A percentile compares a stretch with the other conserved stretches of the same genome.
Conservation (phyloP, 2,888 invertebrate genomes). For the Apamea monoglypha region DNA sequence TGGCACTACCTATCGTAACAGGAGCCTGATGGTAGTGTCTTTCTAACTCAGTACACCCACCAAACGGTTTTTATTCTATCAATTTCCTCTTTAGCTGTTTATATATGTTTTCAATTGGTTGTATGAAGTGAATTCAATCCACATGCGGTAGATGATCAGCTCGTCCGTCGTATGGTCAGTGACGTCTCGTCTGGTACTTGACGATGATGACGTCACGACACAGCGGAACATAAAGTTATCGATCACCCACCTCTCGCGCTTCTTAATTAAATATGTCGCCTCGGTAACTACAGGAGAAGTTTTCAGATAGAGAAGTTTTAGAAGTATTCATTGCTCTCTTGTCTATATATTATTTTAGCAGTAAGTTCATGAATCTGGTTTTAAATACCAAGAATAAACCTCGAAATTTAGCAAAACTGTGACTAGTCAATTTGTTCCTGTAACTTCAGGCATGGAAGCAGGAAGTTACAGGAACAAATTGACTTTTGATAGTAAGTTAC, state of each 20-base stretch:
- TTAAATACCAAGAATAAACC: no score
- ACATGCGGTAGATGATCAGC: no score
- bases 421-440: no score
- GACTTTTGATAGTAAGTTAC: no score
- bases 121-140: no score
- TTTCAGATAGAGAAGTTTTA: not conserved
- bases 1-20: not conserved
- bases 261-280: not conserved
- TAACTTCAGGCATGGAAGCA: not conserved
- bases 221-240: no score
- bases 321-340: not conserved
- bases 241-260: no score
- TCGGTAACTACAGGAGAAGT: not conserved
- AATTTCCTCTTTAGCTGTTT: not conserved
- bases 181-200: not conserved
- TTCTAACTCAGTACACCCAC: not conserved
- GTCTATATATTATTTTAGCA: not conserved
- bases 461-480: slow-evolving; percentile 7
- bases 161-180: not conserved
- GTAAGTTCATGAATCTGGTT: not conserved
- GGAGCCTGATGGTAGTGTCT: not conserved
- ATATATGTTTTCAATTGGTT: not conserved
- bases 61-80: not conserved
- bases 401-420: no score
- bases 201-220: not conserved